Evolutionary conservation across 2,797 vertebrate genomes (phyloP).

Genomic region (Acrossocheilus fasciatus): DNA sequence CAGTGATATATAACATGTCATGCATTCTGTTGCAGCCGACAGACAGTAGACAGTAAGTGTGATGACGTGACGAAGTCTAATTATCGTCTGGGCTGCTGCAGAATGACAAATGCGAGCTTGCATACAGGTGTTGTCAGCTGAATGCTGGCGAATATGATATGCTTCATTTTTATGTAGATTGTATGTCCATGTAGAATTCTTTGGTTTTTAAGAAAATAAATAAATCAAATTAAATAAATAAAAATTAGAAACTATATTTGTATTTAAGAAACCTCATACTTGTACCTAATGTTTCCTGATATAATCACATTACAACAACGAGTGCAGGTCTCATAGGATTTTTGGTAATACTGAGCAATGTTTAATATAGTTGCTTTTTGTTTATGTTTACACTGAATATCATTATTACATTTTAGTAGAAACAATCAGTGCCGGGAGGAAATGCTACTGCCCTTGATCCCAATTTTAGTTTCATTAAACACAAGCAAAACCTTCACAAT

Average conservation of each 20-base stretch:
- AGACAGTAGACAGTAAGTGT: conserved; percentile 17
- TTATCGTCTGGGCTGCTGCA: conserved; percentile 1
- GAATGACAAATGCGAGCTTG: conserved; percentile 16
- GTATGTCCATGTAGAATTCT: not conserved
- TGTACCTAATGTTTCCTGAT: not conserved
- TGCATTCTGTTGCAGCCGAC: not conserved
- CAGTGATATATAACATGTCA: conserved; percentile 3
- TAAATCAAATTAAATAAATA: not conserved
- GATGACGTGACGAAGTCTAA: conserved; percentile 12
- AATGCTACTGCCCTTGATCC: not conserved
- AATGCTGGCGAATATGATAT: not conserved
- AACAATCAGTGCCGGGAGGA: not conserved
- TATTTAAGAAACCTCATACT: not conserved
- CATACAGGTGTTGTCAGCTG: not conserved
- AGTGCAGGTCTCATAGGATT: not conserved
- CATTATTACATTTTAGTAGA: conserved; percentile 7
- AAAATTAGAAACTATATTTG: not conserved
- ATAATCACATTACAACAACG: not conserved
- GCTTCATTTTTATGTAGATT: not conserved
- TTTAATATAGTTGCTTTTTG: not conserved
- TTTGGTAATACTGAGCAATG: not conserved
- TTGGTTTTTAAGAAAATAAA: not conserved
- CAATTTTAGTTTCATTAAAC: conserved; percentile 10
- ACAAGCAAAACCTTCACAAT: conserved; percentile 16
- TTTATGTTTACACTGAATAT: not conserved